A percentile compares a stretch with the other conserved stretches of the same genome.
These are phyloP conservation scores for Drosophila kepulauana DNA, from an alignment of 1,140 invertebrate genomes.

Conservation along the genomic window DNA sequence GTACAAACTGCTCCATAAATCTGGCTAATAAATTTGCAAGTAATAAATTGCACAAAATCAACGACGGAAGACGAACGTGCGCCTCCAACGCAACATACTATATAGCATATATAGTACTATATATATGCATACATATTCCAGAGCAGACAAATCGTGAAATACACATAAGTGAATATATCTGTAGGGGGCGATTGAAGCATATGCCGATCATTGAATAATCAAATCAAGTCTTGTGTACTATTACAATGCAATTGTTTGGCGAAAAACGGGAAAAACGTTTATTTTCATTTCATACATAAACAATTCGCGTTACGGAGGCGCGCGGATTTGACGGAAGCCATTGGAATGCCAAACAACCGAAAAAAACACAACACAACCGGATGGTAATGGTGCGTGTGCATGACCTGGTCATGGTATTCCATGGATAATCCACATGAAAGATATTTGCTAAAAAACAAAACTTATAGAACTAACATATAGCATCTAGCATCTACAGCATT, in stretches of 20 bases:
- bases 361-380: slow-evolving; percentile 50
- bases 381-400: slow-evolving; percentile 68
- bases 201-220: slow-evolving; percentile 24
- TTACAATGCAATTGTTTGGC: slow-evolving; percentile 74
- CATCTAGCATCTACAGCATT: slow-evolving; percentile 1
- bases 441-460: slow-evolving; percentile 34
- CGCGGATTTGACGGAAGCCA: slow-evolving; percentile 68
- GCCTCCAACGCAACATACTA: slow-evolving; percentile 20
- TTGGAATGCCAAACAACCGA: slow-evolving; percentile 45
- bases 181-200: background rate
- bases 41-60: slow-evolving; percentile 64
- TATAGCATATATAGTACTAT: slow-evolving; percentile 6
- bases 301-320: slow-evolving; percentile 50
- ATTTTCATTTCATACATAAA: slow-evolving; percentile 79
- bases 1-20: slow-evolving; percentile 42
- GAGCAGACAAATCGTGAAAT: background rate
- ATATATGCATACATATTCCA: slow-evolving; percentile 12
- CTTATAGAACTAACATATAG: slow-evolving; percentile 13
- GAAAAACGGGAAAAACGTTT: slow-evolving; percentile 47
- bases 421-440: slow-evolving; percentile 63
- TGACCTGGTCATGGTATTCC: slow-evolving; percentile 22
- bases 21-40: slow-evolving; percentile 51
- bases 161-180: slow-evolving; percentile 20
- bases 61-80: slow-evolving; percentile 42
- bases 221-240: slow-evolving; percentile 27